phyloP scores from a whole-genome alignment of 2,113 vertebrate species.

The Carollia perspicillata region DNA sequence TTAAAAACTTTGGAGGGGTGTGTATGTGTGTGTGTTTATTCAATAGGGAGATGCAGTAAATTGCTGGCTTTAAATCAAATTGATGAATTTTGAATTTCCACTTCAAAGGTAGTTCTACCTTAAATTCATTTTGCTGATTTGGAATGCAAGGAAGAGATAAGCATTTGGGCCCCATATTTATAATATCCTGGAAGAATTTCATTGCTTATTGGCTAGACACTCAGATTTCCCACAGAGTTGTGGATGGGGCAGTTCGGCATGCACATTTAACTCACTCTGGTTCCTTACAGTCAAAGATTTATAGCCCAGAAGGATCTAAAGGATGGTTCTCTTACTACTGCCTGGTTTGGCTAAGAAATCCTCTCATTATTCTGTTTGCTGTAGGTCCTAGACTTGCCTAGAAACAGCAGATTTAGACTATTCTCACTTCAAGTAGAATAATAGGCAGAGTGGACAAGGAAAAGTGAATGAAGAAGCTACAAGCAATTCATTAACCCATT shows the following conservation, averaged over 20 bases:
- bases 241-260: background rate
- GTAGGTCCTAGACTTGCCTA: conserved; percentile 64
- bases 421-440: conserved; percentile 70
- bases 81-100: conserved; percentile 28
- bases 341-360: conserved; percentile 42
- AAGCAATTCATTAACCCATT: conserved; percentile 63
- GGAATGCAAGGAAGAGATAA: background rate
- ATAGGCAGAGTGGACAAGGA: conserved; percentile 51
- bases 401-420: conserved; percentile 69
- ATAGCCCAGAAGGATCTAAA: background rate
- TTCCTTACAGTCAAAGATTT: background rate
- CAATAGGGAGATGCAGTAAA: background rate
- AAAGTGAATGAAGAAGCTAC: conserved; percentile 42
- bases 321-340: background rate
- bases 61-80: conserved; percentile 3
- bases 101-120: background rate
- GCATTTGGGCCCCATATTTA: background rate
- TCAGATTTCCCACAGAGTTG: background rate
- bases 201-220: conserved; percentile 24
- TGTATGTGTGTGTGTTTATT: background rate
- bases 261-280: background rate
- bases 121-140: conserved; percentile 31
- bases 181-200: conserved; percentile 31
- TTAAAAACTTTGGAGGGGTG: background rate
- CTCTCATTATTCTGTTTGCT: background rate